Percentiles rank a stretch among this genome's conserved stretches.
phyloP scores from a whole-genome alignment of 2,888 invertebrate species.

The Nemotelus nigrinus region DNA sequence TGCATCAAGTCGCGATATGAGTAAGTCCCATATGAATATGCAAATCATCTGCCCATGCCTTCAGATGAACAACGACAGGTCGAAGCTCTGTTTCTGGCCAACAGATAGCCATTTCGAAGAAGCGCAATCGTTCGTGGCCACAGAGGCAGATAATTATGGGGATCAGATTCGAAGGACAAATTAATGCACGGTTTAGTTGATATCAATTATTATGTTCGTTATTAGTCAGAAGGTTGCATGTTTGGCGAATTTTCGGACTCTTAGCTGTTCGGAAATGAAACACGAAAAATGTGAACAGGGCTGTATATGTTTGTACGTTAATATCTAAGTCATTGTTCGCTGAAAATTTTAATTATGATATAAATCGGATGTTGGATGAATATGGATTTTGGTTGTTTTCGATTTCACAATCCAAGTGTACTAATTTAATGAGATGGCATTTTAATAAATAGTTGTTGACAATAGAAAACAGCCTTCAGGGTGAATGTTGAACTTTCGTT shows the following conservation, averaged over 20 bases:
- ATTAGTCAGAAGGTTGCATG: conserved; percentile 38
- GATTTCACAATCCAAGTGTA: background rate
- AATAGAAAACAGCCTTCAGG: background rate
- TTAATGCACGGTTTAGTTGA: conserved; percentile 23
- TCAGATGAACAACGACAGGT: background rate
- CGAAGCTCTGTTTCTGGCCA: background rate
- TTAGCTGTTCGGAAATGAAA: conserved; percentile 6
- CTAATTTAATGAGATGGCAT: background rate
- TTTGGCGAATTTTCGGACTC: conserved; percentile 17
- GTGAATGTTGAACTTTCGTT: too few species aligned
- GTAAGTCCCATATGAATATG: conserved; percentile 1
- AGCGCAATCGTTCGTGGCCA: conserved; percentile 6
- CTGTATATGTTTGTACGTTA: background rate
- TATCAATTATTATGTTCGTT: conserved; percentile 12
- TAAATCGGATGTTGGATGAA: conserved; percentile 31
- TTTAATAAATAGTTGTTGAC: background rate
- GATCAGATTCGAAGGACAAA: conserved; percentile 40
- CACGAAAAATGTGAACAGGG: background rate
- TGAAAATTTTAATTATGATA: background rate
- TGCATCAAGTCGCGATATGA: background rate
- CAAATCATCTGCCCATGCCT: conserved; percentile 4
- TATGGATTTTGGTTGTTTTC: background rate
- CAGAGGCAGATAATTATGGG: conserved; percentile 32
- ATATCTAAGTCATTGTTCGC: background rate
- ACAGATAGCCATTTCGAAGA: background rate